Evolutionary conservation across 2,888 invertebrate species (phyloP).

Genomic region (Tholera decimalis): DNA sequence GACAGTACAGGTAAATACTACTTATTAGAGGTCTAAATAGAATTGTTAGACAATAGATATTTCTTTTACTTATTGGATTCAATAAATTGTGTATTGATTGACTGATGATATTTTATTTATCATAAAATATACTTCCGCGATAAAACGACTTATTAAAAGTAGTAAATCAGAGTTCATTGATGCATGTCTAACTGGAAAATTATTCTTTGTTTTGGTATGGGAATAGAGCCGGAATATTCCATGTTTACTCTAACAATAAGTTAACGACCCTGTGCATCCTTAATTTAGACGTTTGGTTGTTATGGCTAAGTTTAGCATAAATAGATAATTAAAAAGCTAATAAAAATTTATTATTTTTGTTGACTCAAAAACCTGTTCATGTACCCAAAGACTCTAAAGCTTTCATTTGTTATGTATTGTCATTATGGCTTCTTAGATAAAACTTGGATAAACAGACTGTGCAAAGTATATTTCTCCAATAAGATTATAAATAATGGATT

Average conservation of each 20-base stretch:
- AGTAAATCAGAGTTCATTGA: constrained; percentile 24
- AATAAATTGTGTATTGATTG: too few relatives aligned
- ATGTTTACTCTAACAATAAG: constrained; percentile 20
- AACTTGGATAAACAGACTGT: neutral
- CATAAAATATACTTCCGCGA: neutral
- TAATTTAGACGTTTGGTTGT: constrained; percentile 10
- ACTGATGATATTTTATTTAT: too few relatives aligned
- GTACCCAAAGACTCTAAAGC: neutral
- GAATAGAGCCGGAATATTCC: constrained; percentile 2
- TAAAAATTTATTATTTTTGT: constrained; percentile 1
- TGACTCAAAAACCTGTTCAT: neutral
- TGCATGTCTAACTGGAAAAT: constrained; percentile 22
- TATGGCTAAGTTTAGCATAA: constrained; percentile 2
- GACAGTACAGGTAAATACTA: too few relatives aligned
- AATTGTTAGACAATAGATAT: neutral
- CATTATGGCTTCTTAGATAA: neutral
- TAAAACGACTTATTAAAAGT: neutral
- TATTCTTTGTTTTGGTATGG: constrained; percentile 27
- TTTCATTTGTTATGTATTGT: neutral
- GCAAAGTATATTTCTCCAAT: neutral
- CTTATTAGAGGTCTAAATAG: too few relatives aligned
- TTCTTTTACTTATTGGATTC: neutral
- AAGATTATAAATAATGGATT: too few relatives aligned
- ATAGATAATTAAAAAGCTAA: neutral
- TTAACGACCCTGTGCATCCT: constrained; percentile 33